Evolutionary conservation across 2,888 invertebrate species (phyloP).

Genomic region (Auanema freiburgensis): DNA sequence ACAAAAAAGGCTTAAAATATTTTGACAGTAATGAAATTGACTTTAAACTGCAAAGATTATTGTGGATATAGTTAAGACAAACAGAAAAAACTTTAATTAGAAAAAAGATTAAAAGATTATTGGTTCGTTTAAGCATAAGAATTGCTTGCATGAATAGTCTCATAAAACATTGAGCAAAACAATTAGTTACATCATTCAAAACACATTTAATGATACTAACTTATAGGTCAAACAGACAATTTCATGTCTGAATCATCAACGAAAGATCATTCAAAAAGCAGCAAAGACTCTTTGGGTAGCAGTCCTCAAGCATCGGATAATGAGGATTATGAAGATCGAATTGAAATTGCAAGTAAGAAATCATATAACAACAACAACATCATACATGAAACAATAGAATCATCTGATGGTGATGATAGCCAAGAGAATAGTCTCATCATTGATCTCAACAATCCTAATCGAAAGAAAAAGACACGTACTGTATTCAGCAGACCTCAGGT

Average conservation of each 20-base stretch:
- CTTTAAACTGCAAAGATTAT: constrained; percentile 1
- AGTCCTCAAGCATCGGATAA: constrained; percentile 2
- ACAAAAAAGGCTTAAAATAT: not conserved
- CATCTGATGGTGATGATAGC: not conserved
- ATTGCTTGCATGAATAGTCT: too few species aligned
- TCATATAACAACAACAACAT: not conserved
- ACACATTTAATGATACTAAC: too few species aligned
- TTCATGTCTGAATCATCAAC: too few species aligned
- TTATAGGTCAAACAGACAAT: too few species aligned
- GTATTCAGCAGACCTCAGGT: constrained; percentile 60
- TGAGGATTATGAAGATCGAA: constrained; percentile 13
- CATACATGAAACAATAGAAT: not conserved
- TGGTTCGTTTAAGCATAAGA: too few species aligned
- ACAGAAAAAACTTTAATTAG: not conserved
- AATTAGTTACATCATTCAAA: too few species aligned
- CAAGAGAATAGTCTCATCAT: too few species aligned
- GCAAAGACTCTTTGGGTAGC: too few species aligned
- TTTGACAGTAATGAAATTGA: not conserved
- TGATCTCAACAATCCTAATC: constrained; percentile 23
- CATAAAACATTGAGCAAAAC: too few species aligned
- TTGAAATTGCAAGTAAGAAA: constrained; percentile 15
- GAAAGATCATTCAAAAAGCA: too few species aligned
- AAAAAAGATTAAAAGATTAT: constrained; percentile 1
- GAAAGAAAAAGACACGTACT: constrained; percentile 63
- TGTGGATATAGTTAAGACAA: not conserved